Evolutionary conservation across 2,797 vertebrate genomes (phyloP).

Genomic region (Yasuhikotakia modesta): DNA sequence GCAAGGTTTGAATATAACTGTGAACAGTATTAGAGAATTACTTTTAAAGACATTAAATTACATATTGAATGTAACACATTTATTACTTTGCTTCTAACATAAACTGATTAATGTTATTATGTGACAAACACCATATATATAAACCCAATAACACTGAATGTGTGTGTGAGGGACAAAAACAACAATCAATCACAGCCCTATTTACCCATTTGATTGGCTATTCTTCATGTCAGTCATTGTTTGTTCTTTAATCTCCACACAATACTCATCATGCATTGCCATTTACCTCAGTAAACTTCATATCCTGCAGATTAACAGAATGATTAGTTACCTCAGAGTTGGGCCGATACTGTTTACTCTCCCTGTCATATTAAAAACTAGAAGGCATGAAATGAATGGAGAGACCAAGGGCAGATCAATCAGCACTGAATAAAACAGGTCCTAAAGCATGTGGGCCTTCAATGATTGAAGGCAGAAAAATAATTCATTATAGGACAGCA

Average conservation of each 20-base stretch:
- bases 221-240: no score
- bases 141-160: no score
- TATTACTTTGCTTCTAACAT: no score
- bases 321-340: conserved; percentile 51
- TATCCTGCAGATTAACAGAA: conserved; percentile 45
- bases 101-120: no score
- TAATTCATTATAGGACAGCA: conserved; percentile 50
- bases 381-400: conserved; percentile 60
- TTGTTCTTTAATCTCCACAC: conserved; percentile 13
- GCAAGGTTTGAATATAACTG: neutral
- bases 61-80: no score
- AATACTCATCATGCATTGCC: conserved; percentile 6
- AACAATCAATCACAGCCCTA: neutral
- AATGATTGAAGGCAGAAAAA: conserved; percentile 50
- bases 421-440: conserved; percentile 56
- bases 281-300: conserved; percentile 38
- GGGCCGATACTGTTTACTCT: conserved; percentile 47
- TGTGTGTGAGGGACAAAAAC: no score
- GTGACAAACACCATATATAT: no score
- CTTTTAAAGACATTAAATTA: no score
- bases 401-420: conserved; percentile 58
- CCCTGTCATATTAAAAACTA: conserved; percentile 56
- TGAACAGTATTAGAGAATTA: no score
- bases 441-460: conserved; percentile 49
- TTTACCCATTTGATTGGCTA: neutral